Base-by-base conservation (phyloP, 2,888 invertebrate species). In the Augiades crinisus region DNA sequence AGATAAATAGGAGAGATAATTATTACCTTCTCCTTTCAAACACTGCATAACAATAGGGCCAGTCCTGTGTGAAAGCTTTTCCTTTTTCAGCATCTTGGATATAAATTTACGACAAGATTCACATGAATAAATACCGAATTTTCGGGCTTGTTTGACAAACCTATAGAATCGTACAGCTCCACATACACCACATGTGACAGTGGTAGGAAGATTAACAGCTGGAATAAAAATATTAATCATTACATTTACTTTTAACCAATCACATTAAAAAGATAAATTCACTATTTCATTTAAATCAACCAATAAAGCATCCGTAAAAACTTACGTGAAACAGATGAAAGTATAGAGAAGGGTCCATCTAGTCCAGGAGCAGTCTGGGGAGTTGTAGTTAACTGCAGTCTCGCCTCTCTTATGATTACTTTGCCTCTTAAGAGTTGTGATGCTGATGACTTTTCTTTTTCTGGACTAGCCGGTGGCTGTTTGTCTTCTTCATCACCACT, bases 51-150 rank as follows among this genome's bases (percentile, higher is more conserved):
- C 79, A 33, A 91, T 81, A 53, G 90, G 86, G 6, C 45, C 66
- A 91, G 91, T 24, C 91, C 90, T 67, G 91, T 51, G 51, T n/a
- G 51, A 51, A 21, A 51, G 84, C 58, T 92, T 91, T 64, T 92
- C 92, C 53, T 93, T 92, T 76, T 94, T 94, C 57, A 95, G 91
- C 91, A 95, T 93, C 75, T 95, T 95, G 12, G 95, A 93, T 68
- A 96, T 95, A 78, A 97, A 97, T 76, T 96, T 96, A 43, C 95
- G 91, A 77, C 97, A 97, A 5, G 95, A 93, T 72, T 95, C 95
- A 78, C 97, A 97, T 61, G 95, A 95, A 69, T 94, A 93, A 56
- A 95, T 94, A 21, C 96, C 96, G 75, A 95, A 96, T 74, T 96
- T 96, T 55, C 95, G 91, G 16, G 95, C 94, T 82, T 95, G 95